phyloP scores from a whole-genome alignment of 1,140 invertebrate genomes.

The Gerris buenoi region DNA sequence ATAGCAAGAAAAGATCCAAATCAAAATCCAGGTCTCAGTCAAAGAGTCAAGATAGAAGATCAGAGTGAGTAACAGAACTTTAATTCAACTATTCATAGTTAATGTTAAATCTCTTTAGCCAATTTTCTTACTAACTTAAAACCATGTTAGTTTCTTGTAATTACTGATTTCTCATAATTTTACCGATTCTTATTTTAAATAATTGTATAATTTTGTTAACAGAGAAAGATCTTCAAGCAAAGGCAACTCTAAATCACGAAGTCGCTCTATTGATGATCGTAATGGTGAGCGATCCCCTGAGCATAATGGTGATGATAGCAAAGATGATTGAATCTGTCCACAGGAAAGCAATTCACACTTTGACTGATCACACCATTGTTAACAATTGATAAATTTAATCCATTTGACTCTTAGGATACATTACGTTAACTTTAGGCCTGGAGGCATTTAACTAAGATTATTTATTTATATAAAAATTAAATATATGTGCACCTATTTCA shows the following conservation, averaged over 20 bases:
- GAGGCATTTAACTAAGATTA: not conserved
- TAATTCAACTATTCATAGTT: not conserved
- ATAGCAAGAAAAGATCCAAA: conserved; percentile 42
- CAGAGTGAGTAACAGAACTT: not conserved
- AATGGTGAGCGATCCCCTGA: conserved; percentile 39
- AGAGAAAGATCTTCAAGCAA: conserved; percentile 35
- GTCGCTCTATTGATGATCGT: conserved; percentile 34
- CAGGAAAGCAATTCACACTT: not conserved
- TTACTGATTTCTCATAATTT: not conserved
- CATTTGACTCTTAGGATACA: not conserved
- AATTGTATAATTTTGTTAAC: conserved; percentile 13
- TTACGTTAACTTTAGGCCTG: not conserved
- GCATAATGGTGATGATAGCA: conserved; percentile 19
- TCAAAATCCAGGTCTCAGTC: conserved; percentile 33
- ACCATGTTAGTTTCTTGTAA: not conserved
- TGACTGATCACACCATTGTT: not conserved
- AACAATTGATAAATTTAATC: not conserved
- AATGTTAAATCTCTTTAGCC: not conserved
- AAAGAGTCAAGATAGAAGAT: conserved; percentile 13
- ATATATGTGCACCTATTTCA: not conserved
- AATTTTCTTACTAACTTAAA: not conserved
- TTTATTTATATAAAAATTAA: not conserved
- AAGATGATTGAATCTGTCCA: not conserved
- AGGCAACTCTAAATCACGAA: conserved; percentile 36
- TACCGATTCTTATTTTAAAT: not conserved